These are phyloP conservation scores for Teleogryllus oceanicus DNA, from an alignment of 2,888 invertebrate species.

Conservation along the genomic window DNA sequence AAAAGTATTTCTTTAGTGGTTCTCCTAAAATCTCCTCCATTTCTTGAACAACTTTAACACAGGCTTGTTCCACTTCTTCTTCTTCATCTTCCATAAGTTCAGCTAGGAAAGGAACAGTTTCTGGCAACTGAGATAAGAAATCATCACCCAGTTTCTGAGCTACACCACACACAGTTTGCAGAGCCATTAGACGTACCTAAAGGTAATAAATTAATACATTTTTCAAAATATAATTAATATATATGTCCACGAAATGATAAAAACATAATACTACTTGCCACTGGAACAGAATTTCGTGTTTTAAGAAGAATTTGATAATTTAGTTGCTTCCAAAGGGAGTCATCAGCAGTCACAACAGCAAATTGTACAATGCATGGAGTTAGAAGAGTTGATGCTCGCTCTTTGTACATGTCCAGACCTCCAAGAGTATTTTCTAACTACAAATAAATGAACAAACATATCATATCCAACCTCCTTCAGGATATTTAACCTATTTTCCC, in stretches of 20 bases:
- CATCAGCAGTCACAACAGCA: slow-evolving; percentile 77
- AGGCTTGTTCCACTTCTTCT: slow-evolving; percentile 72
- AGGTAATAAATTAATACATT: neutral
- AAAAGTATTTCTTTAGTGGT: slow-evolving; percentile 84
- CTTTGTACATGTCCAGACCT: slow-evolving; percentile 58
- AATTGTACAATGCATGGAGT: slow-evolving; percentile 80
- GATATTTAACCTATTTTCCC: no score
- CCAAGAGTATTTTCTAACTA: slow-evolving; percentile 68
- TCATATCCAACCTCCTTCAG: no score
- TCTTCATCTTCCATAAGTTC: slow-evolving; percentile 90
- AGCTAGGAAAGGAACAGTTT: slow-evolving; percentile 90
- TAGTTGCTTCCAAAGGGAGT: slow-evolving; percentile 82
- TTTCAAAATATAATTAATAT: neutral
- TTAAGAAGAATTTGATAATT: slow-evolving; percentile 88
- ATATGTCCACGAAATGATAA: neutral
- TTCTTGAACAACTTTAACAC: slow-evolving; percentile 75
- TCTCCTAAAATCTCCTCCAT: slow-evolving; percentile 85
- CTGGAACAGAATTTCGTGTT: slow-evolving; percentile 70
- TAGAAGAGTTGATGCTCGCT: slow-evolving; percentile 59
- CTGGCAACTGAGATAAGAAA: slow-evolving; percentile 83
- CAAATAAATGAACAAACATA: slow-evolving; percentile 1
- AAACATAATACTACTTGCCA: slow-evolving; percentile 52
- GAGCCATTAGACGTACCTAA: slow-evolving; percentile 61
- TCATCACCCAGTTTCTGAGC: slow-evolving; percentile 83
- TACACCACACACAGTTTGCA: slow-evolving; percentile 71